Conservation (phyloP, 2,113 vertebrate species). For the Coptodon rendalli region DNA sequence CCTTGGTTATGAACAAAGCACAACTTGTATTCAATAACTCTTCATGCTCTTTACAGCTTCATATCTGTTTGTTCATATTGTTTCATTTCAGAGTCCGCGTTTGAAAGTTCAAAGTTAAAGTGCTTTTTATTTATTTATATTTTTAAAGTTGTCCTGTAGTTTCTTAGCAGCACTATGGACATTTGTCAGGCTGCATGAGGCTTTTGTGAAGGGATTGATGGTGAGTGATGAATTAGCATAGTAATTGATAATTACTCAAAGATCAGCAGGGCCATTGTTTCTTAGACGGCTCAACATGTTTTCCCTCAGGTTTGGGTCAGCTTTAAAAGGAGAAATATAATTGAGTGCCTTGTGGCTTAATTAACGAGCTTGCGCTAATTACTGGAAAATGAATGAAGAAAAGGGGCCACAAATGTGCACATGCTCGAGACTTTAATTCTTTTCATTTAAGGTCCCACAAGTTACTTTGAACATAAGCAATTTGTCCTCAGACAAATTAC, state of each 20-base stretch:
- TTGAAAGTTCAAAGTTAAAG: neutral
- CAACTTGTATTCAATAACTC: neutral
- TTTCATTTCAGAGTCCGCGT: neutral
- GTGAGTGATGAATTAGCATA: slow-evolving; percentile 65
- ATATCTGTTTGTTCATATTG: neutral
- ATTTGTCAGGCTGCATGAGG: slow-evolving; percentile 10
- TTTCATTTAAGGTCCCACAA: neutral
- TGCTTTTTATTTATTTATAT: neutral
- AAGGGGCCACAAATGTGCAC: neutral
- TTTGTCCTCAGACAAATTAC: neutral
- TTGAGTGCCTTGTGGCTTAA: slow-evolving; percentile 66
- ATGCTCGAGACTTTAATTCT: neutral
- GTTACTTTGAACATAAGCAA: neutral
- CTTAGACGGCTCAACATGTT: slow-evolving; percentile 62
- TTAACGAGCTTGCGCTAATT: slow-evolving; percentile 65
- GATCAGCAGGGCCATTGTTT: slow-evolving; percentile 66
- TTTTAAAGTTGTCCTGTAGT: neutral
- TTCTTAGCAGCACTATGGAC: neutral
- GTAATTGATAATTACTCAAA: slow-evolving; percentile 72
- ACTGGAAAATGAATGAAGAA: slow-evolving; percentile 35
- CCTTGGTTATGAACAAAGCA: slow-evolving; percentile 25
- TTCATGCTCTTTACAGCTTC: neutral
- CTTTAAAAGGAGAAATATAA: slow-evolving; percentile 66
- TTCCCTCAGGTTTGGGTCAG: slow-evolving; percentile 67
- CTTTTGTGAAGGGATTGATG: slow-evolving; percentile 21